These are phyloP conservation scores for Tipula helvola DNA, from an alignment of 2,888 invertebrate genomes.

Conservation along the genomic window DNA sequence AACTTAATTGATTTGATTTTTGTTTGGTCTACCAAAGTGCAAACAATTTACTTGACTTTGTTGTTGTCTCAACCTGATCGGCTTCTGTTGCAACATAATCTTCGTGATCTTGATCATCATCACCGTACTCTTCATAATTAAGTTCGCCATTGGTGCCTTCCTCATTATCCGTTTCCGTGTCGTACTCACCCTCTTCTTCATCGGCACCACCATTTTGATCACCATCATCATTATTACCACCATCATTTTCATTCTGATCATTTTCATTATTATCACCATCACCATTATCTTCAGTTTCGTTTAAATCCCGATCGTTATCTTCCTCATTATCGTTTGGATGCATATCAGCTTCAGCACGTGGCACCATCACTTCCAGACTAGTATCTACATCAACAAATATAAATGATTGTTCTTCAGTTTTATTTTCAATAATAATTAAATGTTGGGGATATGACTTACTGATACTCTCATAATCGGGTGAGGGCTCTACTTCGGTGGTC, in stretches of 20 bases:
- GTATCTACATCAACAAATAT: neutral
- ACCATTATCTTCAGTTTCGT: neutral
- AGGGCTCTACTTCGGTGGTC: neutral
- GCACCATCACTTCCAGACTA: neutral
- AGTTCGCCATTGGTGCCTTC: neutral
- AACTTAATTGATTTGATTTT: neutral
- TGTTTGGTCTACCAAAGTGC: neutral
- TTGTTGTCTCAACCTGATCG: neutral
- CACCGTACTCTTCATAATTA: neutral
- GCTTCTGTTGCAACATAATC: neutral
- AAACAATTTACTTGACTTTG: neutral
- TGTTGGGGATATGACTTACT: neutral
- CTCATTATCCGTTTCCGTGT: neutral
- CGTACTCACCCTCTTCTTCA: neutral
- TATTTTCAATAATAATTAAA: neutral
- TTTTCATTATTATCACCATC: neutral
- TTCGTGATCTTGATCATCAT: neutral
- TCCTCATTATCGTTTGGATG: neutral
- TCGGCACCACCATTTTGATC: neutral
- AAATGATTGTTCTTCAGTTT: neutral
- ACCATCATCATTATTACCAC: neutral
- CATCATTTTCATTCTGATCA: neutral
- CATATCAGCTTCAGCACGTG: neutral
- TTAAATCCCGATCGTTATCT: neutral
- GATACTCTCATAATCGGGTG: neutral